These are phyloP conservation scores for Pyrgus malvae DNA, from an alignment of 2,888 invertebrate species.

Conservation along the genomic window DNA sequence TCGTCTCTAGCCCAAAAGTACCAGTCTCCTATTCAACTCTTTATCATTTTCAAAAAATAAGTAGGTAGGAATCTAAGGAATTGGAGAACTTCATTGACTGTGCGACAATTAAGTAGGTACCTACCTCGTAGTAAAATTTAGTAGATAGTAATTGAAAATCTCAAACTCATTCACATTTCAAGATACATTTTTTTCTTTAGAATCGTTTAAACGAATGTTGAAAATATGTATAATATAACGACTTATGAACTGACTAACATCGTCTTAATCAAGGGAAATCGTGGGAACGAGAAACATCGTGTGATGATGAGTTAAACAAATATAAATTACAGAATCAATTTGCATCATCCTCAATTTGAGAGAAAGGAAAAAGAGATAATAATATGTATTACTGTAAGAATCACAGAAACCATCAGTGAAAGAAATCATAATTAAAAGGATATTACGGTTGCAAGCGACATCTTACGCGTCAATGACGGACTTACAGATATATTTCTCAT, in stretches of 20 bases:
- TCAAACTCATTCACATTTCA: background rate
- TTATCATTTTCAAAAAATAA: too few species aligned
- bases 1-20: too few species aligned
- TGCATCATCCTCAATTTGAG: constrained; percentile 26
- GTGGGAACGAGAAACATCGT: constrained; percentile 11
- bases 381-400: constrained; percentile 22
- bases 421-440: constrained; percentile 28
- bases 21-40: too few species aligned
- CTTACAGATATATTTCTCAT: constrained; percentile 16
- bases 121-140: too few species aligned
- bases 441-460: constrained; percentile 13
- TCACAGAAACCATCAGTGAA: constrained; percentile 23
- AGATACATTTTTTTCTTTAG: background rate
- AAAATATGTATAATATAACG: background rate
- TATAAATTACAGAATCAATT: constrained; percentile 28
- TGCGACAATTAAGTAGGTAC: background rate
- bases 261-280: constrained; percentile 16
- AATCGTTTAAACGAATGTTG: background rate
- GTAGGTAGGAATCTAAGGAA: too few species aligned
- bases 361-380: constrained; percentile 25
- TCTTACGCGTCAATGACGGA: constrained; percentile 23
- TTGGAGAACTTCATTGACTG: too few species aligned
- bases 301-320: constrained; percentile 16
- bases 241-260: background rate
- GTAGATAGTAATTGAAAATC: background rate